phyloP scores from a whole-genome alignment of 2,113 vertebrate species.

The Chloroceryle aenea region DNA sequence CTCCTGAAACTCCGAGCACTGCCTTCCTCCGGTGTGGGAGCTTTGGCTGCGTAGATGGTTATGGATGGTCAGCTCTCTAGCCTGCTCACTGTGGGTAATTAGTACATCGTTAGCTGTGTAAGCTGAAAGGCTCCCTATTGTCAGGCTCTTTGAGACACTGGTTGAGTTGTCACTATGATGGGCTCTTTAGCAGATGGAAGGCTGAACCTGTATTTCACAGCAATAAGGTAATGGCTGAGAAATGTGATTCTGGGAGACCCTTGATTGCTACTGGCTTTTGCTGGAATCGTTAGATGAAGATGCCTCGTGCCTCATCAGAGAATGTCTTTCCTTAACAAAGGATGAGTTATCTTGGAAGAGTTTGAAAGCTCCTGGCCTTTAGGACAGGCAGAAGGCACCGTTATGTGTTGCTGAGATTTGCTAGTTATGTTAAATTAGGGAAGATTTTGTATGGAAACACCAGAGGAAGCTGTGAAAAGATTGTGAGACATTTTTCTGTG shows the following conservation, averaged over 20 bases:
- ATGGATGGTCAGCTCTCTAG: constrained; percentile 22
- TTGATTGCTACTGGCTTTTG: neutral
- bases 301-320: neutral
- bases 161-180: neutral
- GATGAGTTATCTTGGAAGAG: neutral
- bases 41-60: neutral
- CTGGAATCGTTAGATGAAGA: neutral
- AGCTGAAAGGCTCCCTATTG: constrained; percentile 19
- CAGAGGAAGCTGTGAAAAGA: neutral
- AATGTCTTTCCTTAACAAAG: constrained; percentile 21
- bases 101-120: constrained; percentile 41
- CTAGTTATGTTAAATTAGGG: neutral
- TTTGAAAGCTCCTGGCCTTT: neutral
- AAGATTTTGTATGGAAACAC: neutral
- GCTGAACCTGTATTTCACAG: neutral
- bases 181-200: constrained; percentile 8
- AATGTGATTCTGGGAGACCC: neutral
- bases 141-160: neutral
- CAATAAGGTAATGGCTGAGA: constrained; percentile 33
- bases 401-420: neutral
- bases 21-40: neutral
- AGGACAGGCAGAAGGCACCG: neutral
- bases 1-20: neutral
- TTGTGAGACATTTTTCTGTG: neutral
- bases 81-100: constrained; percentile 36